These are phyloP conservation scores for Charadrius vociferus DNA, from an alignment of 2,113 vertebrate genomes.

Conservation along the genomic window DNA sequence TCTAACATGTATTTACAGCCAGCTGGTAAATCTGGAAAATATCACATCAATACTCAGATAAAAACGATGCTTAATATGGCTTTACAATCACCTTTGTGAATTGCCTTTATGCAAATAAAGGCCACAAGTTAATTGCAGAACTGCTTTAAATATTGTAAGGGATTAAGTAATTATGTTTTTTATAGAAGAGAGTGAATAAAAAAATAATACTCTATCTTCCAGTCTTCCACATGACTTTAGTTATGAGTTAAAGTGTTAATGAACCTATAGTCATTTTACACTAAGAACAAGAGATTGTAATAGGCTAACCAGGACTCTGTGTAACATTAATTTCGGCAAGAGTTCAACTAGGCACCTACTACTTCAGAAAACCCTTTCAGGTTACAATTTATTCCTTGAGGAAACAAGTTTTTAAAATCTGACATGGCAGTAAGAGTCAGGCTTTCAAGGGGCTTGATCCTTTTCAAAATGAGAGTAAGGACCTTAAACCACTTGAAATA, in stretches of 20 bases:
- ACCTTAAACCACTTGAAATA: not conserved
- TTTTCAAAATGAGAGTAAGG: not conserved
- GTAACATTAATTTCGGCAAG: not conserved
- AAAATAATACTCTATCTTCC: not conserved
- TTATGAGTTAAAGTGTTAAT: constrained; percentile 10
- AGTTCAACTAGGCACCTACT: not conserved
- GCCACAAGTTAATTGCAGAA: not conserved
- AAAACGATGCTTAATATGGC: not conserved
- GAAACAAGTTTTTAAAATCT: not conserved
- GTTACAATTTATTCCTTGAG: not conserved
- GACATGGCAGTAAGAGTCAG: not conserved
- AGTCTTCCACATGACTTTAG: not conserved
- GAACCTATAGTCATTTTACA: not conserved
- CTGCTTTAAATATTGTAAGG: not conserved
- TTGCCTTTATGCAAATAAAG: constrained; percentile 8
- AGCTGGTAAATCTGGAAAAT: not conserved
- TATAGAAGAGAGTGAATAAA: not conserved
- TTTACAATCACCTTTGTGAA: not conserved
- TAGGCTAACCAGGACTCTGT: not conserved
- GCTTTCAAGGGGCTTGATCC: not conserved
- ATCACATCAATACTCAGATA: not conserved
- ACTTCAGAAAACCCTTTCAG: not conserved
- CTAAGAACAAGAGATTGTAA: not conserved
- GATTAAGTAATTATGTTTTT: not conserved
- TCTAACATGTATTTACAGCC: not conserved